Conservation (phyloP, 2,888 invertebrate species). For the Eupithecia tripunctaria region DNA sequence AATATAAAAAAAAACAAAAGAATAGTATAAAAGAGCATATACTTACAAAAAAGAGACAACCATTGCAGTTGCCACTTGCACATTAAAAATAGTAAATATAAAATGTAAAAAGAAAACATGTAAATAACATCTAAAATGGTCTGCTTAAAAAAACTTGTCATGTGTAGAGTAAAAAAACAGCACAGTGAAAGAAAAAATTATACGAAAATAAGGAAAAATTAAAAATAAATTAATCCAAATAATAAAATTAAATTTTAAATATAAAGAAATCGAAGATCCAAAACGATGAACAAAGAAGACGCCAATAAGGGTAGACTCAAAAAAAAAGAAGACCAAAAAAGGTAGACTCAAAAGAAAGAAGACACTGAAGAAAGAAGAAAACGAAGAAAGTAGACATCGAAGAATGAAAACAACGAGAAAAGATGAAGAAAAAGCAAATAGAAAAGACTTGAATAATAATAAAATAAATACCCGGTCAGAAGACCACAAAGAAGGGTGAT, state of each 20-base stretch:
- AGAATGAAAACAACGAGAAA: no score
- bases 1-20: not conserved
- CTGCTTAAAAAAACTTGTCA: not conserved
- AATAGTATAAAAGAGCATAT: conserved; percentile 1
- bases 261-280: conserved; percentile 22
- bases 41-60: not conserved
- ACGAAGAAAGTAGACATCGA: conserved; percentile 22
- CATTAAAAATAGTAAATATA: not conserved
- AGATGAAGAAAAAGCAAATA: no score
- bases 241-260: conserved; percentile 22
- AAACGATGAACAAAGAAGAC: conserved; percentile 28
- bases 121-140: not conserved
- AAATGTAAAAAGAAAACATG: not conserved
- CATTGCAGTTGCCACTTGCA: not conserved
- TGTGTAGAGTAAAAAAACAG: conserved; percentile 17
- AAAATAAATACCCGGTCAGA: no score
- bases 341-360: conserved; percentile 23
- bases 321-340: conserved; percentile 28
- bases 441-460: no score
- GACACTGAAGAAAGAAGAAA: conserved; percentile 26
- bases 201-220: no score
- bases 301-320: conserved; percentile 11
- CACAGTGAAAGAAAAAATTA: not conserved
- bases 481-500: no score
- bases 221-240: conserved; percentile 19